Percentiles rank a stretch among this genome's conserved stretches.
phyloP scores from a whole-genome alignment of 2,888 invertebrate genomes.

The Dioctria linearis region DNA sequence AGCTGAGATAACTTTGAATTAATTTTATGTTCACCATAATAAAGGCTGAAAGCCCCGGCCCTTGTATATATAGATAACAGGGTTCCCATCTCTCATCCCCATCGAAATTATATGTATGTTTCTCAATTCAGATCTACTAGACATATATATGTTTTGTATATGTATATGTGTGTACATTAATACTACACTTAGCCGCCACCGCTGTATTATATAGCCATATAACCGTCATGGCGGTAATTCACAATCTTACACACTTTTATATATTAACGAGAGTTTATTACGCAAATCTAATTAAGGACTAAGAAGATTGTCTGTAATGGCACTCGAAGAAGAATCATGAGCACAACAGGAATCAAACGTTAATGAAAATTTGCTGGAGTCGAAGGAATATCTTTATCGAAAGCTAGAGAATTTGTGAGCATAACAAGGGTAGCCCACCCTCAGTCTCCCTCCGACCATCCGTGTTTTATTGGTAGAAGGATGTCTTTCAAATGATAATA shows the following conservation, averaged over 20 bases:
- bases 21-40: constrained; percentile 51
- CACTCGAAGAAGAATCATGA: constrained; percentile 48
- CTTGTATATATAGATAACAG: constrained; percentile 24
- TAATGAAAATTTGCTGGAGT: constrained; percentile 35
- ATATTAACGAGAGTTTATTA: constrained; percentile 49
- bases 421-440: not conserved
- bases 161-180: not conserved
- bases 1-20: constrained; percentile 51
- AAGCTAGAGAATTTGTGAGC: not conserved
- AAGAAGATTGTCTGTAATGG: constrained; percentile 50
- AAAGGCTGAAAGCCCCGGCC: constrained; percentile 37
- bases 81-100: not conserved
- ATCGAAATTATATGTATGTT: too few relatives aligned
- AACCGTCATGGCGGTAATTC: constrained; percentile 1
- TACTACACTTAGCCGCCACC: not conserved
- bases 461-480: not conserved
- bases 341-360: constrained; percentile 48
- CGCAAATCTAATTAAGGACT: constrained; percentile 47
- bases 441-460: not conserved
- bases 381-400: constrained; percentile 11
- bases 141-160: too few relatives aligned
- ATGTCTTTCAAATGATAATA: constrained; percentile 1
- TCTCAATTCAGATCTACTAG: too few relatives aligned
- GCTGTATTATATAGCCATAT: not conserved
- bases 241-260: constrained; percentile 19